Evolutionary conservation across 2,113 vertebrate genomes (phyloP).

Genomic region (Dryoscopus gambensis): DNA sequence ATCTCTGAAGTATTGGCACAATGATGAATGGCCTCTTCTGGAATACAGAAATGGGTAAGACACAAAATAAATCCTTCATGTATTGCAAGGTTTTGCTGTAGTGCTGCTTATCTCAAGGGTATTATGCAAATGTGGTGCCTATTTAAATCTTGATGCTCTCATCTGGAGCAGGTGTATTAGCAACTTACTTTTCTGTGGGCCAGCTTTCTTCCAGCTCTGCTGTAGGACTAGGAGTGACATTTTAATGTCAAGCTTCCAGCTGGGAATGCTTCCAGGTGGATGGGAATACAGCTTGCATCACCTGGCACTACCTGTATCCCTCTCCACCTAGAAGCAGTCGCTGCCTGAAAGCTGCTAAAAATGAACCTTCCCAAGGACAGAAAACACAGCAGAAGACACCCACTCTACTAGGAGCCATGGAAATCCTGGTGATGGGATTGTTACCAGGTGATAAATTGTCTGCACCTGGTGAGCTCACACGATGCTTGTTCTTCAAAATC

Average conservation of each 20-base stretch:
- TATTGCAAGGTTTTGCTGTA: slow-evolving; percentile 5
- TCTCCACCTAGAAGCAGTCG: background rate
- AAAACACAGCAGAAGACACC: background rate
- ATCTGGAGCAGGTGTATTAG: slow-evolving; percentile 48
- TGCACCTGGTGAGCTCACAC: background rate
- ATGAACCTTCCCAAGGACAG: background rate
- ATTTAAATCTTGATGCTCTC: slow-evolving; percentile 36
- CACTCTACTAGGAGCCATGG: background rate
- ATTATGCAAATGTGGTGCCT: slow-evolving; percentile 48
- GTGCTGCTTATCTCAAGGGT: slow-evolving; percentile 43
- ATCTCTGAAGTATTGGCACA: slow-evolving; percentile 51
- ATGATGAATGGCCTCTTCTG: slow-evolving; percentile 42
- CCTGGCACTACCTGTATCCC: background rate
- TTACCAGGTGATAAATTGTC: background rate
- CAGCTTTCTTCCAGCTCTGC: background rate
- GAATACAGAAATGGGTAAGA: slow-evolving; percentile 25
- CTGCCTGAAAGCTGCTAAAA: background rate
- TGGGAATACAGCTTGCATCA: background rate
- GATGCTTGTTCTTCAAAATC: background rate
- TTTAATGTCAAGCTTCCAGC: background rate
- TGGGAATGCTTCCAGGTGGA: background rate
- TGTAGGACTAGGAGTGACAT: background rate
- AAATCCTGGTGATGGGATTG: background rate
- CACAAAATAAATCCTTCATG: slow-evolving; percentile 44
- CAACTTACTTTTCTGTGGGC: background rate